Percentiles rank a stretch among this genome's conserved stretches.
Conservation (phyloP, 2,113 vertebrate genomes). For the Apistogramma diplotaenia region DNA sequence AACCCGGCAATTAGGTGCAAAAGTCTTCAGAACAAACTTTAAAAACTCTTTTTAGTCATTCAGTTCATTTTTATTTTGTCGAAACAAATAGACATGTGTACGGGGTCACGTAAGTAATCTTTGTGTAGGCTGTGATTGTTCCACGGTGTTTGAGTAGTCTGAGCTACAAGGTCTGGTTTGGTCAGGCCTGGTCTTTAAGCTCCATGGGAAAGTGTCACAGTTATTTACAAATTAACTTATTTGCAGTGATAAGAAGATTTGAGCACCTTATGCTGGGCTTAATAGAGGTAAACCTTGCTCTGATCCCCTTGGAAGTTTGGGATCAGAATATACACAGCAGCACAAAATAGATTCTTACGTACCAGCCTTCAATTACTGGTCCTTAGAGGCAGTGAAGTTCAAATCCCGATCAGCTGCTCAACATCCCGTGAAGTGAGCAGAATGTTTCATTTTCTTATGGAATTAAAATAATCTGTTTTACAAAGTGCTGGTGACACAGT, state of each 20-base stretch:
- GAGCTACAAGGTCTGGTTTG: neutral
- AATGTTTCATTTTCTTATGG: conserved; percentile 4
- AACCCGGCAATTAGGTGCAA: conserved; percentile 22
- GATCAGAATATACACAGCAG: conserved; percentile 42
- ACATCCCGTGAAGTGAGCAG: neutral
- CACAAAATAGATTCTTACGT: conserved; percentile 4
- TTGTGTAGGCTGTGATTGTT: neutral
- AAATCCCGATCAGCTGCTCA: conserved; percentile 16
- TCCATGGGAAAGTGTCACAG: conserved; percentile 49
- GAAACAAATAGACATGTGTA: neutral
- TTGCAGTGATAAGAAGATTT: conserved; percentile 23
- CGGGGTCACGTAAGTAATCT: neutral
- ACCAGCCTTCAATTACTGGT: neutral
- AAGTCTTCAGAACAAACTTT: neutral
- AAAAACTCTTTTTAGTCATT: neutral
- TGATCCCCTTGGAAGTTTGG: conserved; percentile 42
- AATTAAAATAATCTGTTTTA: neutral
- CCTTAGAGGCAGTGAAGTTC: neutral
- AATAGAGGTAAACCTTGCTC: conserved; percentile 19
- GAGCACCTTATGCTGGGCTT: conserved; percentile 23
- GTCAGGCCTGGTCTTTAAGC: neutral
- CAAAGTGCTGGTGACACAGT: too few relatives aligned
- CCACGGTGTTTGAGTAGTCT: neutral
- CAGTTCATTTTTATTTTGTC: neutral
- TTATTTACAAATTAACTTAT: conserved; percentile 46